Conservation (phyloP, 2,888 invertebrate genomes). For the Cremastobaeus sp. region DNA sequence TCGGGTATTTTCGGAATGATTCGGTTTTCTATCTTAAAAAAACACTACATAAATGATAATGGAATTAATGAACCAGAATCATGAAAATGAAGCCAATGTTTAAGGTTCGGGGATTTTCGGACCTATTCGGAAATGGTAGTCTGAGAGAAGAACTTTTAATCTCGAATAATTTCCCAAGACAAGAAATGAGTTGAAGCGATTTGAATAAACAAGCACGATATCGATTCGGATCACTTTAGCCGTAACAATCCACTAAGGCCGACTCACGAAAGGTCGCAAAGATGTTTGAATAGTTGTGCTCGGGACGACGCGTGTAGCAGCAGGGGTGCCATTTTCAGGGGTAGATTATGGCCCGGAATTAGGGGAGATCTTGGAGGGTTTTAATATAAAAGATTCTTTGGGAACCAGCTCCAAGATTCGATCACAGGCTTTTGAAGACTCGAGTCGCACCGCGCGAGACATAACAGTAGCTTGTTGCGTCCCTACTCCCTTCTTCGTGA, state of each 20-base stretch:
- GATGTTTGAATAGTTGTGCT: conserved; percentile 59
- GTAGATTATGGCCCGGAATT: conserved; percentile 63
- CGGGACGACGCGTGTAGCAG: conserved; percentile 51
- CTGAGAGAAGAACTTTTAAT: background rate
- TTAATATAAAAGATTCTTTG: conserved; percentile 75
- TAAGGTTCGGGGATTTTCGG: no score
- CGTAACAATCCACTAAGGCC: conserved; percentile 48
- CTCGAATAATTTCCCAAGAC: conserved; percentile 21
- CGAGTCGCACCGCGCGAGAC: conserved; percentile 65
- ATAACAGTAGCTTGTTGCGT: conserved; percentile 61
- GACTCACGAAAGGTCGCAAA: conserved; percentile 41
- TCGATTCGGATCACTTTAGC: conserved; percentile 39
- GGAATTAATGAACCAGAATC: no score
- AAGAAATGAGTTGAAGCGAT: conserved; percentile 37
- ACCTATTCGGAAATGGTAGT: no score
- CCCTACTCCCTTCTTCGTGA: conserved; percentile 47
- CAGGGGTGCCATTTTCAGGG: conserved; percentile 68
- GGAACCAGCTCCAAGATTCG: conserved; percentile 77
- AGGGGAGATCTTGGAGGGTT: conserved; percentile 70
- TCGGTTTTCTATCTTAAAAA: no score
- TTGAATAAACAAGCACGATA: conserved; percentile 32
- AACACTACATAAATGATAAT: no score
- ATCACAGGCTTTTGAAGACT: conserved; percentile 73
- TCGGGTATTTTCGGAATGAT: no score
- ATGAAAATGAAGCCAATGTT: no score